Evolutionary conservation across 2,797 vertebrate genomes (phyloP), one percentile per base, ranked within the genome.

Genomic region (Cuculus canorus): DNA sequence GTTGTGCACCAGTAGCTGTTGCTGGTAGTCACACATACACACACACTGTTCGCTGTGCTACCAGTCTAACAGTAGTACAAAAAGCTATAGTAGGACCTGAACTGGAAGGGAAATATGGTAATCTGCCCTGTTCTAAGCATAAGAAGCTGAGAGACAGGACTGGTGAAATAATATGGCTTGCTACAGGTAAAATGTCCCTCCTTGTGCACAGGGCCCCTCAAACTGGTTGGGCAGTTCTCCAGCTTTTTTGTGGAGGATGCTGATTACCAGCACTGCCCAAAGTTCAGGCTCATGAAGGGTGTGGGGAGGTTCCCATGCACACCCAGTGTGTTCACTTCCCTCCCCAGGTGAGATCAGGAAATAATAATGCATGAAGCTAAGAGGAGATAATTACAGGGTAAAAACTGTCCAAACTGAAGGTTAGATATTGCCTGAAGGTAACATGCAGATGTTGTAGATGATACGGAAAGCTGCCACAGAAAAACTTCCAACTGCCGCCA

Each of bases 261-360:
- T 87, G 69, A 39, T 82, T 80, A 60, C 70, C 66, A 60, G 77
- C 13, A 8, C 84, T 94, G 94, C 91, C 92, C 53, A 28, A 15
- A 94, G 95, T 93, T 97, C 87, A 83, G 87, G 6, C 59, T 95
- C 69, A 22, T 24, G 56, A 75, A 90, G 87, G 93, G 93, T 13
- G 57, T 82, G 95, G 94, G 69, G 82, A 85, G 78, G 96, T 96
- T 92, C 93, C 95, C 96, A 81, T 45, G 90, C 88, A 97, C 96
- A 81, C 77, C 93, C 97, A 88, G 81, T 10, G 6, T 47, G 1
- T 92, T 95, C 52, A 28, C 88, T 95, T 84, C 91, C 92, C 91
- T 81, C 53, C 94, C 95, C 45, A 61, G 90, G 60, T 57, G 84
- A 68, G 78, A 91, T n/a, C 66, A 84, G 94, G 92, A 96, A 95